Evolutionary conservation across 2,797 vertebrate genomes (phyloP), one percentile per base, ranked within the genome.

Genomic region (Brachyrhaphis roseni): DNA sequence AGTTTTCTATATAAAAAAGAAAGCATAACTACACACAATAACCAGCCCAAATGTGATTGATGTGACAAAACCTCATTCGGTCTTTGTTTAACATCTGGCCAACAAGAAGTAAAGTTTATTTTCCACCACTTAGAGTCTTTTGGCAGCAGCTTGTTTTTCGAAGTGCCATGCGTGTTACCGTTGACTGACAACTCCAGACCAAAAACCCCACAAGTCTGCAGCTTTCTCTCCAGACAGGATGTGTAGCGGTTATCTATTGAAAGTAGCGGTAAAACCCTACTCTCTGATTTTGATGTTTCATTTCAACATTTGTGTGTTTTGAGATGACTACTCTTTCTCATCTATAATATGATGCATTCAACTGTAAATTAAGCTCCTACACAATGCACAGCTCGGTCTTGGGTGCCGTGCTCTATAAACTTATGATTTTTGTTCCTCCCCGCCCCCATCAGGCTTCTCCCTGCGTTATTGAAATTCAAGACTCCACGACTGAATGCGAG

Each of bases 201-300:
- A 92, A 95, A 95, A 95, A 93, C 94, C 90, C 87, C 92, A 90
- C 87, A 93, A 90, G 87, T 87, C 86, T 93, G 85, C 90, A 88
- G 88, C 90, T 92, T 92, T 94, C 93, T 91, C 90, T 93, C 91
- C 89, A 95, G 91, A 95, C 94, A 94, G 95, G 94, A 96, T 94
- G 93, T 87, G 77, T 86, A 85, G 94, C 66, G 94, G 93, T 94
- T 95, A 89, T 89, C 88, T 93, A 91, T 90, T 93, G 94, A 96
- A 95, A 95, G 94, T 93, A 88, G 92, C 75, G 92, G 94, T 95
- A 89, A 92, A 95, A 93, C 88, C 90, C 80, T 89, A 84, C 82
- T 84, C 83, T 91, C 88, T 86, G 86, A 87, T 92, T 93, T 90
- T 93, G 84, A 90, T 89, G 90, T 94, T 94, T 93, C 92, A 90